These are phyloP conservation scores for Agraylea sexmaculata DNA, from an alignment of 1,140 invertebrate species.

Conservation along the genomic window DNA sequence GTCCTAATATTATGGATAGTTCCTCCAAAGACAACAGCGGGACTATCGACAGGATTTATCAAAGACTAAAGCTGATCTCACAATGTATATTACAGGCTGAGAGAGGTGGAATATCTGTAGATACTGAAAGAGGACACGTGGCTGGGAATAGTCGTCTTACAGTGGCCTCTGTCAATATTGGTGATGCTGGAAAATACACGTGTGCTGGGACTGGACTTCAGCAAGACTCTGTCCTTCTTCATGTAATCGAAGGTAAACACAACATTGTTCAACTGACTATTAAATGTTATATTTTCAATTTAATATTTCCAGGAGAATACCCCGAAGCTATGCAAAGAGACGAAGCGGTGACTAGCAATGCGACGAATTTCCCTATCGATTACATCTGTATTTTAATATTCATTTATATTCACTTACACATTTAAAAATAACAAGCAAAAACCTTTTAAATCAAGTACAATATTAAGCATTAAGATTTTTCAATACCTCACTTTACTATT, in stretches of 20 bases:
- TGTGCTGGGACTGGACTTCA: slow-evolving; percentile 23
- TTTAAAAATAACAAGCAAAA: no score
- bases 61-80: neutral
- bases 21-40: no score
- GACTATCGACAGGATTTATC: no score
- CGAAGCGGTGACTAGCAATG: no score
- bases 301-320: slow-evolving; percentile 16
- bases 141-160: slow-evolving; percentile 28
- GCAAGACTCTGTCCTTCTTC: slow-evolving; percentile 18
- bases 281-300: slow-evolving; percentile 4
- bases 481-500: no score
- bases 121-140: slow-evolving; percentile 29
- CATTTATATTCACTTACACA: no score
- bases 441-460: no score
- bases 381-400: no score
- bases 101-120: slow-evolving; percentile 30
- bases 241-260: slow-evolving; percentile 18
- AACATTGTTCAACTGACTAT: slow-evolving; percentile 9
- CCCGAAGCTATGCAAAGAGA: slow-evolving; percentile 21
- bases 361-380: no score
- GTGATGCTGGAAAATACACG: slow-evolving; percentile 27
- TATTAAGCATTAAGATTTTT: no score
- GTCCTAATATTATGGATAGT: no score
- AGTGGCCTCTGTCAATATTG: slow-evolving; percentile 24
- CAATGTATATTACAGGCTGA: slow-evolving; percentile 20